Conservation (phyloP, 2,797 vertebrate species). For the Myotis planiceps region DNA sequence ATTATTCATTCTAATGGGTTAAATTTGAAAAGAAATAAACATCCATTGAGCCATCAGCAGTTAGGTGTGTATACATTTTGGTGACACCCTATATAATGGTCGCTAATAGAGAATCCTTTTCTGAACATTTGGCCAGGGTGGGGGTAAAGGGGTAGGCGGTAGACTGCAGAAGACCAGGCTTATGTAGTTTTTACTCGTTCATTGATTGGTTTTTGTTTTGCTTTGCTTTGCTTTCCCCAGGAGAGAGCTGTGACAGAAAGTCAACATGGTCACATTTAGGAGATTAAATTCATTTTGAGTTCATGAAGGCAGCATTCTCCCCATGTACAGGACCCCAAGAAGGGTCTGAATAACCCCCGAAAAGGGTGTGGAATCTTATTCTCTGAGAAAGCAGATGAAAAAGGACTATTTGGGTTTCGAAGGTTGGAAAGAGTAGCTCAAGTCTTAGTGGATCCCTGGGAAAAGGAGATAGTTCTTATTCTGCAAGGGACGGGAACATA, state of each 20-base stretch:
- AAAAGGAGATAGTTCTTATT: background rate
- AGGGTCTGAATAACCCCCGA: background rate
- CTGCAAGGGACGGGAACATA: background rate
- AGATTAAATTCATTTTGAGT: conserved; percentile 45
- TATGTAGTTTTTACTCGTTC: background rate
- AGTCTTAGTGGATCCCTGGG: background rate
- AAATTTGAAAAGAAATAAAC: no score
- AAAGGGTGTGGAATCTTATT: background rate
- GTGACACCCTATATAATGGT: background rate
- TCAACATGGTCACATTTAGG: background rate
- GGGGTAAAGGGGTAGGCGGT: background rate
- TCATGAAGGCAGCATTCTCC: background rate
- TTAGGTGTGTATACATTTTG: no score
- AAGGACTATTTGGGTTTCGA: background rate
- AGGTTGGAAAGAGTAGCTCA: background rate
- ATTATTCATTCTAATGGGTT: no score
- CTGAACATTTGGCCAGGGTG: background rate
- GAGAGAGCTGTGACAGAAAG: conserved; percentile 5
- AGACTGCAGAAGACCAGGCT: background rate
- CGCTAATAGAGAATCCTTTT: background rate
- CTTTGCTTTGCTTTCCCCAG: conserved; percentile 41
- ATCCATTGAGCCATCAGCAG: no score
- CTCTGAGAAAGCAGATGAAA: background rate
- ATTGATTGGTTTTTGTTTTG: conserved; percentile 48
- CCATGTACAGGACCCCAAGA: background rate